Evolutionary conservation across 2,888 invertebrate species (phyloP).

Genomic region (Halocaridina rubra): DNA sequence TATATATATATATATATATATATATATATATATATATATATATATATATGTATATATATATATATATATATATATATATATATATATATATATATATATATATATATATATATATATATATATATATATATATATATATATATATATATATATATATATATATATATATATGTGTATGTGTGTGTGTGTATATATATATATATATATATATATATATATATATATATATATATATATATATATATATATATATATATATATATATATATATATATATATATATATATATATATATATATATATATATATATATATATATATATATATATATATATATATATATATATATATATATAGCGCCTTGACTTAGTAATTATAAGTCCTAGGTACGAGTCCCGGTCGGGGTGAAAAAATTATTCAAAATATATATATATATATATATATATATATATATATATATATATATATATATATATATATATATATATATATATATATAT

Average conservation of each 20-base stretch:
- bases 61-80: constrained; percentile 4
- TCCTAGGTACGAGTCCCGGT: too few relatives aligned
- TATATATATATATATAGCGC: too few relatives aligned
- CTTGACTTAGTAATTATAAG: too few relatives aligned
- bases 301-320: constrained; percentile 2
- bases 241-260: constrained; percentile 19
- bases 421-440: too few relatives aligned
- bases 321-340: too few relatives aligned
- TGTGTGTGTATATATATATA: neutral
- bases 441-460: too few relatives aligned
- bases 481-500: neutral
- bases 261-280: neutral
- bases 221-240: constrained; percentile 19
- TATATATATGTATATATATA: constrained; percentile 7
- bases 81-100: constrained; percentile 14
- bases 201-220: constrained; percentile 8
- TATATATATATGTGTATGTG: neutral
- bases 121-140: neutral
- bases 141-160: neutral
- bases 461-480: neutral
- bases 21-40: constrained; percentile 16
- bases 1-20: constrained; percentile 11
- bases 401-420: too few relatives aligned
- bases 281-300: neutral
- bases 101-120: constrained; percentile 19